These are phyloP conservation scores for Agrypnia vestita DNA, from an alignment of 1,140 invertebrate genomes.

Conservation along the genomic window DNA sequence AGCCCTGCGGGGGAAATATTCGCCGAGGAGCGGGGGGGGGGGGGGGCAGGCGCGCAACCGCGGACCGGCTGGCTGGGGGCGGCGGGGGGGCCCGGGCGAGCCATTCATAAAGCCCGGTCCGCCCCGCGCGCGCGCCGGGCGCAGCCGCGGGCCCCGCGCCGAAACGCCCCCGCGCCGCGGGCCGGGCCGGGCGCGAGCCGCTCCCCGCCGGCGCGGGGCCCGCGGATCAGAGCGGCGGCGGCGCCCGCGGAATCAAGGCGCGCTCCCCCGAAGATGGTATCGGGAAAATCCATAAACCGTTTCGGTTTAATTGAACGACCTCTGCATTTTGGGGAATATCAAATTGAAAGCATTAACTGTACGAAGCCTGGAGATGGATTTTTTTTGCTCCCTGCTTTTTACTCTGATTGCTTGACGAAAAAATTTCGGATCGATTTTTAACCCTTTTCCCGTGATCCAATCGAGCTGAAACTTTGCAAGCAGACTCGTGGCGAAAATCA, in stretches of 20 bases:
- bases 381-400: too few relatives aligned
- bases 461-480: too few relatives aligned
- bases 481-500: too few relatives aligned
- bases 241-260: slow-evolving; percentile 21
- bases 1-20: slow-evolving; percentile 17
- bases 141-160: not conserved
- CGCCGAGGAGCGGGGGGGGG: slow-evolving; percentile 10
- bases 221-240: too few relatives aligned
- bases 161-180: not conserved
- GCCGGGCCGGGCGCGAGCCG: not conserved
- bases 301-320: not conserved
- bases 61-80: not conserved
- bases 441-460: too few relatives aligned
- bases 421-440: too few relatives aligned
- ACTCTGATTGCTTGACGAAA: too few relatives aligned
- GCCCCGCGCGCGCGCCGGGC: not conserved
- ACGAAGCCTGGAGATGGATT: too few relatives aligned
- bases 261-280: slow-evolving; percentile 22
- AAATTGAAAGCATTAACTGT: too few relatives aligned
- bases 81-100: not conserved
- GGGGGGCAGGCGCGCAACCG: slow-evolving; percentile 1
- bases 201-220: not conserved
- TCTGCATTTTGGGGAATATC: not conserved
- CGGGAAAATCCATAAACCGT: slow-evolving; percentile 14
- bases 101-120: slow-evolving; percentile 37